phyloP scores from a whole-genome alignment of 30 jellyfish, hydroid and myxozoan species.

The Mastigias papua region DNA sequence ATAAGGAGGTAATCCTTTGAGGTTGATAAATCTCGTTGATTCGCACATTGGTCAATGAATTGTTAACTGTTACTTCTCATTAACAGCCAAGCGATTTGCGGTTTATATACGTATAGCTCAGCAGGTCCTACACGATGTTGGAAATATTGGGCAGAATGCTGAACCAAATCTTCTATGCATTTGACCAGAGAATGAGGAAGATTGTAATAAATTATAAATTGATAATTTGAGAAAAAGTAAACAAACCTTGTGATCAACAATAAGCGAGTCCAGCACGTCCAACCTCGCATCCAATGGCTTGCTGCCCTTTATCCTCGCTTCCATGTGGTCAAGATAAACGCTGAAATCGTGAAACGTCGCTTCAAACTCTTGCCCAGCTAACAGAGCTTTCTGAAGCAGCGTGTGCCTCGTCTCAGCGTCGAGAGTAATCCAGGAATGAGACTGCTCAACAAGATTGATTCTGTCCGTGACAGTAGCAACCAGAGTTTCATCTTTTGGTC shows the following conservation, averaged over 20 bases:
- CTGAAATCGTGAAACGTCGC: constrained; percentile 60
- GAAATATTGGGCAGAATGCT: too few relatives aligned
- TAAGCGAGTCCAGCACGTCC: constrained; percentile 59
- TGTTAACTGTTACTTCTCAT: too few relatives aligned
- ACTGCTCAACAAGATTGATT: constrained; percentile 44
- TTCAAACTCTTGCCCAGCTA: constrained; percentile 87
- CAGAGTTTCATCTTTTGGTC: constrained; percentile 52
- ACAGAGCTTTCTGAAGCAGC: constrained; percentile 75
- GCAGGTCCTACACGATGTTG: too few relatives aligned
- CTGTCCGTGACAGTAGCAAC: constrained; percentile 60
- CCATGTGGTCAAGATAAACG: constrained; percentile 73
- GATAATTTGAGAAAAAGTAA: too few relatives aligned
- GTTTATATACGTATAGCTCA: too few relatives aligned
- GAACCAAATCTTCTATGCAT: too few relatives aligned
- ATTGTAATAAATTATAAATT: too few relatives aligned
- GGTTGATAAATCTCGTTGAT: too few relatives aligned
- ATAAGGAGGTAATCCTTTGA: too few relatives aligned
- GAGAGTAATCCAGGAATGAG: constrained; percentile 42
- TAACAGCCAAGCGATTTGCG: too few relatives aligned
- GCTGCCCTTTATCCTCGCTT: constrained; percentile 65
- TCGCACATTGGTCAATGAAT: too few relatives aligned
- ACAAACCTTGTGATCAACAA: constrained; percentile 87
- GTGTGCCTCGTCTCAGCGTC: constrained; percentile 79
- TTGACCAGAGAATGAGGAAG: too few relatives aligned
- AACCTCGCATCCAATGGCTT: constrained; percentile 83